Evolutionary conservation across 2,888 invertebrate species (phyloP).

Genomic region (Metellina segmentata): DNA sequence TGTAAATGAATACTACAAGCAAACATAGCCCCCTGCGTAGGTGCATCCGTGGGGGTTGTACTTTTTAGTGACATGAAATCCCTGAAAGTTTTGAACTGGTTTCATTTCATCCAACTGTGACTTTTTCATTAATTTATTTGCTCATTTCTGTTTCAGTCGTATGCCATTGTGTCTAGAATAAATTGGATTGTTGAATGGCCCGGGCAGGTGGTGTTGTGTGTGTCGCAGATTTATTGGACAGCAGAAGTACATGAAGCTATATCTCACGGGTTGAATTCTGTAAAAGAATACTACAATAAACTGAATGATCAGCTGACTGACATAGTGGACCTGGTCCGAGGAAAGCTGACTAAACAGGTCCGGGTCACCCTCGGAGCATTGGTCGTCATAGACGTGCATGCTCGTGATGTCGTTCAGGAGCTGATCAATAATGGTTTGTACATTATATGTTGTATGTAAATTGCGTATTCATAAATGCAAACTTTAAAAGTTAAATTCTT

Average conservation of each 20-base stretch:
- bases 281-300: conserved; percentile 84
- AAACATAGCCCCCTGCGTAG: no score
- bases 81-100: not conserved
- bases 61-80: not conserved
- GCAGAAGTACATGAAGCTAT: conserved; percentile 88
- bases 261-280: conserved; percentile 83
- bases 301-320: conserved; percentile 86
- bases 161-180: conserved; percentile 52
- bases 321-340: conserved; percentile 89
- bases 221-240: conserved; percentile 91
- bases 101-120: not conserved
- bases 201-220: conserved; percentile 92
- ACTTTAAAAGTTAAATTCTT: no score
- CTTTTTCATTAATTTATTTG: no score
- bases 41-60: no score
- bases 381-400: conserved; percentile 95
- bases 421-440: conserved; percentile 84
- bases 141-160: conserved; percentile 38
- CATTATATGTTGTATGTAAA: not conserved
- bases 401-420: conserved; percentile 90
- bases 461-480: no score
- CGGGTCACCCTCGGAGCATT: conserved; percentile 94
- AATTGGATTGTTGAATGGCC: conserved; percentile 95
- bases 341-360: conserved; percentile 91
- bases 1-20: conserved; percentile 83